A percentile compares a stretch with the other conserved stretches of the same genome.
phyloP scores from a whole-genome alignment of 2,888 invertebrate species.

The Eurytoma californica region DNA sequence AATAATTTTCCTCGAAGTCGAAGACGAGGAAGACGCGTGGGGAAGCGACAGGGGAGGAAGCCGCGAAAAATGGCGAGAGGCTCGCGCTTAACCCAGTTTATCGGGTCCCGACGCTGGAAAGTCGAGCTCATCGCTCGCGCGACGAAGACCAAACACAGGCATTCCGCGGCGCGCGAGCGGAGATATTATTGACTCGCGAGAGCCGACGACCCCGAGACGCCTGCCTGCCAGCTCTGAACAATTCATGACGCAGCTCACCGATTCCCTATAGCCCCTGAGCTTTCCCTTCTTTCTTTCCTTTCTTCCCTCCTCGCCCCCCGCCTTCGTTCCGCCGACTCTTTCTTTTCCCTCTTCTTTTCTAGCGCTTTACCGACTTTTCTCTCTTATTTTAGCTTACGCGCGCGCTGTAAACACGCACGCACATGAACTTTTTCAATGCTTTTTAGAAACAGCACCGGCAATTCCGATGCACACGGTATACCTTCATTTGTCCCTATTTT shows the following conservation, averaged over 20 bases:
- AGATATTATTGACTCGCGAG: constrained; percentile 66
- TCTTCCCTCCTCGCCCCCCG: background rate
- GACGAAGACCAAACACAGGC: constrained; percentile 62
- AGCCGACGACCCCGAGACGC: constrained; percentile 65
- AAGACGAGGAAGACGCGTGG: too few species aligned
- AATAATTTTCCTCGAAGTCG: too few species aligned
- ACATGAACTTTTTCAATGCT: background rate
- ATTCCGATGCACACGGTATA: too few species aligned
- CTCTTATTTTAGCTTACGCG: background rate
- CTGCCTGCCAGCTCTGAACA: constrained; percentile 68
- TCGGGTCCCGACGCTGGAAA: constrained; percentile 43
- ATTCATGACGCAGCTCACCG: constrained; percentile 62
- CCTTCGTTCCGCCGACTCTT: background rate
- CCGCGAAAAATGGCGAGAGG: background rate
- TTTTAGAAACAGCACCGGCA: too few species aligned
- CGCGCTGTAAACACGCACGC: background rate
- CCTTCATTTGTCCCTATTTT: too few species aligned
- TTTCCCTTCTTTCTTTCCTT: constrained; percentile 2
- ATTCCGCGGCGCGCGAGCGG: constrained; percentile 56
- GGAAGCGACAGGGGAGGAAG: background rate
- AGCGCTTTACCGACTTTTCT: background rate
- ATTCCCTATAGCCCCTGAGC: constrained; percentile 18
- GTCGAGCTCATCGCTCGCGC: constrained; percentile 56
- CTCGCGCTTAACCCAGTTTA: constrained; percentile 48
- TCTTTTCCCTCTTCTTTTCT: background rate